Evolutionary conservation across 2,113 vertebrate species (phyloP).

Genomic region (Otus sunia): DNA sequence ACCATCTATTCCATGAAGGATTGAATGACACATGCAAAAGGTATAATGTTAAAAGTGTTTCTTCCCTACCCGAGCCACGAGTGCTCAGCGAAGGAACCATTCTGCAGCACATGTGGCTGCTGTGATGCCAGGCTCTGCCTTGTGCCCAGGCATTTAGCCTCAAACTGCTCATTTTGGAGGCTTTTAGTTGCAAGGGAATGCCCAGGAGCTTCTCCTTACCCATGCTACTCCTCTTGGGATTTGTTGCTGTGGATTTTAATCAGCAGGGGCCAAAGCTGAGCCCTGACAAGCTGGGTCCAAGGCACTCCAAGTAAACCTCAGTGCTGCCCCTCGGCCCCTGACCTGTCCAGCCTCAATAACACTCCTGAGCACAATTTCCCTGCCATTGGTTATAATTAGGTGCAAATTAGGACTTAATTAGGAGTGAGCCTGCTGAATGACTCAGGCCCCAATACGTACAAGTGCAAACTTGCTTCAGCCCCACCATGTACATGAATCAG

Average conservation of each 20-base stretch:
- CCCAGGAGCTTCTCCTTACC: not conserved
- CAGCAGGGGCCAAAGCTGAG: not conserved
- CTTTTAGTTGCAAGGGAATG: not conserved
- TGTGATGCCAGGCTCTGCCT: not conserved
- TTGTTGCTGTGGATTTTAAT: not conserved
- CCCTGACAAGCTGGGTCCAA: rapidly evolving
- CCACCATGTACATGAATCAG: rapidly evolving
- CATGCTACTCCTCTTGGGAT: not conserved
- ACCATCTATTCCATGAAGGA: not conserved
- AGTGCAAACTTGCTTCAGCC: rapidly evolving
- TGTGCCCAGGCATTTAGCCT: not conserved
- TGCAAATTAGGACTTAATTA: not conserved
- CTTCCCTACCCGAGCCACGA: not conserved
- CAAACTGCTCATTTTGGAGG: not conserved
- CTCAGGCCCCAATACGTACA: not conserved
- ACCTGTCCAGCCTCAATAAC: not conserved
- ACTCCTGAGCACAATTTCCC: not conserved
- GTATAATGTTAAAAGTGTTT: not conserved
- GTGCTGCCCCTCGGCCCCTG: not conserved
- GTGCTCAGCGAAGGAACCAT: rapidly evolving
- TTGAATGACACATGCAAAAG: conserved; percentile 10
- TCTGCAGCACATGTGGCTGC: not conserved
- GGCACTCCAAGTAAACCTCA: not conserved
- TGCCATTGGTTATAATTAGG: not conserved
- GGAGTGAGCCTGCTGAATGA: not conserved